Evolutionary conservation across 2,797 vertebrate genomes (phyloP).

Genomic region (Anguilla pacifica): DNA sequence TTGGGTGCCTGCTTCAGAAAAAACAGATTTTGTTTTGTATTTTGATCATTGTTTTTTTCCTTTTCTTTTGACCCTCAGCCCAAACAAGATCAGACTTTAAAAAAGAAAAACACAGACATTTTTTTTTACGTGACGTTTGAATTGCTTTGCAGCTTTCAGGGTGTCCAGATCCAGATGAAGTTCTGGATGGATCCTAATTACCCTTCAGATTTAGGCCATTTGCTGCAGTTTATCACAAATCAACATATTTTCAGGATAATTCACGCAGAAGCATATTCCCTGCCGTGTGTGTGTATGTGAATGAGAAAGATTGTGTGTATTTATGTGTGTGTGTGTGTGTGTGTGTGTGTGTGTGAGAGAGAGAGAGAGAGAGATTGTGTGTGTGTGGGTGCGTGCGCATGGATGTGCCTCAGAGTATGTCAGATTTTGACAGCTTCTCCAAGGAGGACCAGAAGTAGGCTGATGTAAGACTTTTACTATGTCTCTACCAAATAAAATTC

Average conservation of each 20-base stretch:
- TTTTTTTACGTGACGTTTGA: not conserved
- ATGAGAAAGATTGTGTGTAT: not conserved
- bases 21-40: too few relatives aligned
- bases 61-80: too few relatives aligned
- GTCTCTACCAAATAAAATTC: not conserved
- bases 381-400: not conserved
- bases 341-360: not conserved
- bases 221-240: not conserved
- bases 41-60: too few relatives aligned
- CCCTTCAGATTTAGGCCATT: not conserved
- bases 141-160: not conserved
- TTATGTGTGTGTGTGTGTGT: not conserved
- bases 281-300: not conserved
- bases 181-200: not conserved
- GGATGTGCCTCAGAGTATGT: not conserved
- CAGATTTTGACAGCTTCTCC: not conserved
- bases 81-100: too few relatives aligned
- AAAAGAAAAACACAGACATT: not conserved
- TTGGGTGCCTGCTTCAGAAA: too few relatives aligned
- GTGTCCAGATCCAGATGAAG: too few relatives aligned
- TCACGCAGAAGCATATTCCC: not conserved
- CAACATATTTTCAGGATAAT: not conserved
- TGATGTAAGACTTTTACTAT: not conserved
- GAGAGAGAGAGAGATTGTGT: not conserved
- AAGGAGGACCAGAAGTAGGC: not conserved